Conservation (phyloP, 2,113 vertebrate genomes). For the Erythrocercus mccallii region DNA sequence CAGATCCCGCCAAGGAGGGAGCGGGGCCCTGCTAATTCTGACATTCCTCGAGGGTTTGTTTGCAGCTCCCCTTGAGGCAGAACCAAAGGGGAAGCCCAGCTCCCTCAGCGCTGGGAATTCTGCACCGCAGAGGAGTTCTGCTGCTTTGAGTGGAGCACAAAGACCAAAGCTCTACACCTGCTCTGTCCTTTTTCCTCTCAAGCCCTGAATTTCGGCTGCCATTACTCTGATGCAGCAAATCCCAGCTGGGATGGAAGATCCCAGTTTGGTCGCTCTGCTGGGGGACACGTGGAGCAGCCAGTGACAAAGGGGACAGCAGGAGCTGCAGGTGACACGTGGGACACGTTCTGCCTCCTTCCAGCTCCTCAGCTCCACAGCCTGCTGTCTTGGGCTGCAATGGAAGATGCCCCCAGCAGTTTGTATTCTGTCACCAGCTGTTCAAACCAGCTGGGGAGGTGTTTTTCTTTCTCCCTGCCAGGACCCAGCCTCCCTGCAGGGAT, state of each 20-base stretch:
- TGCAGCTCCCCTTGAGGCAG: neutral
- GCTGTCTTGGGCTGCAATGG: neutral
- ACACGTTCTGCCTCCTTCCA: neutral
- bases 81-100: neutral
- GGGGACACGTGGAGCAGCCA: accelerated
- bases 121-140: neutral
- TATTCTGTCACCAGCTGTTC: neutral
- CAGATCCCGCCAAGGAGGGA: neutral
- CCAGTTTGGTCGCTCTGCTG: accelerated
- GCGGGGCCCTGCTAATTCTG: neutral
- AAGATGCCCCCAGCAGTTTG: neutral
- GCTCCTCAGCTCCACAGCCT: neutral
- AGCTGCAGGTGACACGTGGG: neutral
- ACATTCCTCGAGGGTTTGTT: neutral
- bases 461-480: neutral
- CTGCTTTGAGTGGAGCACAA: neutral
- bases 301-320: neutral
- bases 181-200: neutral
- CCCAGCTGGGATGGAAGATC: too few species aligned
- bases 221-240: accelerated
- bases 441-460: too few species aligned
- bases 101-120: neutral
- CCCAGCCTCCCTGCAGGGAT: too few species aligned
- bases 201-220: neutral
- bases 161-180: neutral